Conservation (phyloP, 2,113 vertebrate genomes). For the Parus major region DNA sequence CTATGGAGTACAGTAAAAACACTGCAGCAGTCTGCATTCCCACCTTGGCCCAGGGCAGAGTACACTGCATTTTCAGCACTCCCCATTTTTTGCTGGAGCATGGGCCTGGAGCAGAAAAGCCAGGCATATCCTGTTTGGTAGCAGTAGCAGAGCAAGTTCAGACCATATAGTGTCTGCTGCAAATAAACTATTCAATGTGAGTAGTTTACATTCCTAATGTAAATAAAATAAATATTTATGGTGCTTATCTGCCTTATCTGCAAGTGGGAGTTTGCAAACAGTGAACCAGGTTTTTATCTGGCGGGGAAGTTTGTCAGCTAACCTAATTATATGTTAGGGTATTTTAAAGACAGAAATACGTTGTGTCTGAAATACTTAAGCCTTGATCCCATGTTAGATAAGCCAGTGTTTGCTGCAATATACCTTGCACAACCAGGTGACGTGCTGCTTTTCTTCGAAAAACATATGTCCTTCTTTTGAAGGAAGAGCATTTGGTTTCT, state of each 20-base stretch:
- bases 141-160: conserved; percentile 25
- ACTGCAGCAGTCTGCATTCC: not conserved
- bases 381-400: conserved; percentile 54
- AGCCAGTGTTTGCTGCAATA: conserved; percentile 5
- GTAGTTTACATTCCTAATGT: conserved; percentile 31
- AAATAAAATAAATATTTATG: conserved; percentile 62
- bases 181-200: conserved; percentile 31
- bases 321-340: conserved; percentile 37
- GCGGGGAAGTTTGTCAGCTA: conserved; percentile 48
- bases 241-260: conserved; percentile 43
- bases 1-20: not conserved
- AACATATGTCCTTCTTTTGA: conserved; percentile 9
- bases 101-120: not conserved
- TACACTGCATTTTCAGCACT: not conserved
- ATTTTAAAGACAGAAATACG: conserved; percentile 38
- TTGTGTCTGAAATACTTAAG: conserved; percentile 45
- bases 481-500: not conserved
- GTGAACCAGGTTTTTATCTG: conserved; percentile 58
- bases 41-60: not conserved
- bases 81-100: not conserved
- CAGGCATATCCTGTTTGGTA: not conserved
- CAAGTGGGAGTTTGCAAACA: conserved; percentile 37
- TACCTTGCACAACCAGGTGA: not conserved
- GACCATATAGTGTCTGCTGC: conserved; percentile 13
- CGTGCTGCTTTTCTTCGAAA: not conserved